Evolutionary conservation across 1,140 invertebrate genomes (phyloP), one percentile per base, ranked within the genome.

Genomic region (Zaprionus gabonicus): DNA sequence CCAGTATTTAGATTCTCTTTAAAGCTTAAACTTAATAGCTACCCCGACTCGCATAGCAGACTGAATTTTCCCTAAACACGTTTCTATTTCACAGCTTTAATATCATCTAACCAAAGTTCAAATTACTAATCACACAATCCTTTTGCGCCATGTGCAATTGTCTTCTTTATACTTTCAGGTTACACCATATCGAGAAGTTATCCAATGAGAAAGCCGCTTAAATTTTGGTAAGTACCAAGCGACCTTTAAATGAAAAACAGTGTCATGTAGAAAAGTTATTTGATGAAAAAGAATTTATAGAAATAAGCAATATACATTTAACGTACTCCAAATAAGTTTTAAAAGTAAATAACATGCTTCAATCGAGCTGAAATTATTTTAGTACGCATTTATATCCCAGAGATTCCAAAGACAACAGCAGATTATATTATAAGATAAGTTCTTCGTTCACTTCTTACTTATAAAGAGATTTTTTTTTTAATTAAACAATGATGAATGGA

Each of bases 141-240:
- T 78, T 74, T 84, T 90, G 84, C 84, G 82, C 79, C 62, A 31
- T 63, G 85, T 88, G 85, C 85, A 76, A 71, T 76, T 64, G 64
- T 81, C 53, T 88, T 78, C 79, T 88, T 69, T 88, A 31, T 92
- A 71, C 46, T 92, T 92, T 46, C 88, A 92, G 91, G 91, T 92
- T 92, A 92, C 91, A 92, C 91, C 91, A 92, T 92, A 92, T 92
- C 91, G 91, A 92, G 91, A 92, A 92, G 87, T 92, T 92, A 92
- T 92, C 91, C 91, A 92, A 92, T 92, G 91, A 92, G 87, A 92
- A 92, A 90, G 91, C 91, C 91, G 91, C 91, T 90, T 90, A 92
- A 87, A 92, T 92, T 92, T 91, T 92, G 91, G 91, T 92, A 91
- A 92, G 91, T 91, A 75, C 36, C 6, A 17, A 17, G 41, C 0